Conservation (phyloP, 2,113 vertebrate species). For the Plestiodon gilberti region DNA sequence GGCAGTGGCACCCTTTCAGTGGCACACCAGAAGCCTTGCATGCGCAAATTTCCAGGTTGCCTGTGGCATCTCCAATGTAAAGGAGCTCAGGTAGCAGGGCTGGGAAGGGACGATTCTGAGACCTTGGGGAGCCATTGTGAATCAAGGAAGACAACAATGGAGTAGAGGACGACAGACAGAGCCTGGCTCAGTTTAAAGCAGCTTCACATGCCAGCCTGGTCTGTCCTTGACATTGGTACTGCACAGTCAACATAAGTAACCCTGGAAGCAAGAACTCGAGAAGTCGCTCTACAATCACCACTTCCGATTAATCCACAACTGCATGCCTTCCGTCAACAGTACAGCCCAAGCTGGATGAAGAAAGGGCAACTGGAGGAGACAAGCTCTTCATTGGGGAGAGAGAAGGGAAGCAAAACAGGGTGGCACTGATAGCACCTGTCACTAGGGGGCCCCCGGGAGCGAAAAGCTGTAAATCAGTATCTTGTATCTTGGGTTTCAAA, state of each 20-base stretch:
- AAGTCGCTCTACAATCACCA: slow-evolving; percentile 9
- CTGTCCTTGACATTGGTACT: too few species aligned
- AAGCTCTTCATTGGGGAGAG: slow-evolving; percentile 58
- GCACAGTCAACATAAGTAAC: too few species aligned
- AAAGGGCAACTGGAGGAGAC: slow-evolving; percentile 45
- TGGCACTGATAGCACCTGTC: slow-evolving; percentile 41
- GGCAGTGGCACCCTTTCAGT: too few species aligned
- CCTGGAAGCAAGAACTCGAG: too few species aligned
- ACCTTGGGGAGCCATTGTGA: too few species aligned
- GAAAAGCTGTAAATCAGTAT: slow-evolving; percentile 46
- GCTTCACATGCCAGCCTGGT: too few species aligned
- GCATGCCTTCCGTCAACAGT: slow-evolving; percentile 6
- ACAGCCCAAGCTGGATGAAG: slow-evolving; percentile 11
- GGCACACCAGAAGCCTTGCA: not conserved
- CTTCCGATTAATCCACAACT: slow-evolving; percentile 50
- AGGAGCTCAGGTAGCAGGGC: too few species aligned
- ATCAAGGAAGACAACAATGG: too few species aligned
- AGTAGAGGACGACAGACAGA: too few species aligned
- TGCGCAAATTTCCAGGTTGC: not conserved
- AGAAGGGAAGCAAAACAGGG: slow-evolving; percentile 22
- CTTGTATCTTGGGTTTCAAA: slow-evolving; percentile 30
- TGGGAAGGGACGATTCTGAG: too few species aligned
- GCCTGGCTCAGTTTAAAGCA: too few species aligned
- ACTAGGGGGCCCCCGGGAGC: accelerated
- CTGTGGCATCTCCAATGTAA: too few species aligned